Conservation (phyloP, 1,140 invertebrate genomes). For the Leptinotarsa texana region DNA sequence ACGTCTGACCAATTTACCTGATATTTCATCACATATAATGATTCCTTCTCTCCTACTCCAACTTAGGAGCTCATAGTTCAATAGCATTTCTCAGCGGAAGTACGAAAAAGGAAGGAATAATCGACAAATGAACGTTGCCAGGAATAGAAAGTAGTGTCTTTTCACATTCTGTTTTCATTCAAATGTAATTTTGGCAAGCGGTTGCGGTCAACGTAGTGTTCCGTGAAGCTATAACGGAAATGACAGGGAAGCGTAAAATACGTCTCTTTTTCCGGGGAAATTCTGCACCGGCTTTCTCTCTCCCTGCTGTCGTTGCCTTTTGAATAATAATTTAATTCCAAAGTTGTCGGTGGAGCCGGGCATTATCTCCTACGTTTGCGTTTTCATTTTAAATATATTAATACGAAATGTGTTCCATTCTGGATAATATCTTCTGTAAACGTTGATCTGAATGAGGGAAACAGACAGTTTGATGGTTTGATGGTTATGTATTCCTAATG, state of each 20-base stretch:
- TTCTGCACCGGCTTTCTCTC: constrained; percentile 11
- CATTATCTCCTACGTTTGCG: constrained; percentile 45
- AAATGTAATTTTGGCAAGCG: constrained; percentile 41
- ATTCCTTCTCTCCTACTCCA: too few species aligned
- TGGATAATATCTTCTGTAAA: constrained; percentile 33
- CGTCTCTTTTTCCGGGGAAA: constrained; percentile 33
- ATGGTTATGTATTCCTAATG: too few species aligned
- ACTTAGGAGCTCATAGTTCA: too few species aligned
- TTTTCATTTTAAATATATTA: constrained; percentile 49
- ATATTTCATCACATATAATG: too few species aligned
- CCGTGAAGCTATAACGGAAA: constrained; percentile 44
- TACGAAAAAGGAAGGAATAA: background rate
- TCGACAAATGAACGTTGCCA: background rate
- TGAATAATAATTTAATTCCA: constrained; percentile 51
- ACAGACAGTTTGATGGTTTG: background rate
- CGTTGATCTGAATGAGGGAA: constrained; percentile 7
- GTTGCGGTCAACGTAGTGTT: constrained; percentile 44
- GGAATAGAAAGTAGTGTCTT: background rate
- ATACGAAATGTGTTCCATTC: constrained; percentile 38
- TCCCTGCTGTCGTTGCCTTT: constrained; percentile 34
- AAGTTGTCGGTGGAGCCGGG: constrained; percentile 44
- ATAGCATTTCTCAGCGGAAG: too few species aligned
- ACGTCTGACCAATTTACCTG: too few species aligned
- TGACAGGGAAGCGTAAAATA: constrained; percentile 43
- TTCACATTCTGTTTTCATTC: constrained; percentile 33